A percentile compares a stretch with the other conserved stretches of the same genome.
These are phyloP conservation scores for Sylvietta virens DNA, from an alignment of 2,113 vertebrate genomes.

Conservation along the genomic window DNA sequence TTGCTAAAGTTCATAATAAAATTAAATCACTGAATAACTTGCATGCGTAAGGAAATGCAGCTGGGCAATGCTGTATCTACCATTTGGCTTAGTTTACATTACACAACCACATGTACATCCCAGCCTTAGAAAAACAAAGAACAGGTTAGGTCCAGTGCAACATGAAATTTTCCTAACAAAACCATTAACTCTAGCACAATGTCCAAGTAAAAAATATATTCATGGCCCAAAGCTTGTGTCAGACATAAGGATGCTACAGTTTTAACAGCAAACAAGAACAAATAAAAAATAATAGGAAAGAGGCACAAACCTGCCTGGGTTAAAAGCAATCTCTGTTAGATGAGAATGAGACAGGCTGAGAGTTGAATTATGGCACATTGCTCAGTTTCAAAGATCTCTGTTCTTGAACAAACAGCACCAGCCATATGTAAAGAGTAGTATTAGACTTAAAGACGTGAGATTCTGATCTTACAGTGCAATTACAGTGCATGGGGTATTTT, in stretches of 20 bases:
- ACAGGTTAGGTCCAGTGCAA: not conserved
- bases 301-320: not conserved
- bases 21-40: not conserved
- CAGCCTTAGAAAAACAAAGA: not conserved
- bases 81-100: not conserved
- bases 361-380: not conserved
- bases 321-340: not conserved
- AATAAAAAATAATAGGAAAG: not conserved
- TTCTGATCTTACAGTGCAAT: not conserved
- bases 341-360: not conserved
- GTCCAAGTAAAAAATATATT: not conserved
- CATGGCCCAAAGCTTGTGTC: not conserved
- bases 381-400: not conserved
- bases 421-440: not conserved
- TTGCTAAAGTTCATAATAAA: not conserved
- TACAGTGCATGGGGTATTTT: not conserved
- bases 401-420: not conserved
- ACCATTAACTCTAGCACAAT: not conserved
- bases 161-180: not conserved
- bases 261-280: not conserved
- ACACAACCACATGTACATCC: not conserved
- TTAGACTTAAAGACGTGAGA: not conserved
- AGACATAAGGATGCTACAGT: not conserved
- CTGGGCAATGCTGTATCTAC: not conserved
- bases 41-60: not conserved